Percentiles rank a stretch among this genome's conserved stretches.
These are phyloP conservation scores for Spinus olivaceus DNA, from an alignment of 2,797 vertebrate species.

Conservation along the genomic window DNA sequence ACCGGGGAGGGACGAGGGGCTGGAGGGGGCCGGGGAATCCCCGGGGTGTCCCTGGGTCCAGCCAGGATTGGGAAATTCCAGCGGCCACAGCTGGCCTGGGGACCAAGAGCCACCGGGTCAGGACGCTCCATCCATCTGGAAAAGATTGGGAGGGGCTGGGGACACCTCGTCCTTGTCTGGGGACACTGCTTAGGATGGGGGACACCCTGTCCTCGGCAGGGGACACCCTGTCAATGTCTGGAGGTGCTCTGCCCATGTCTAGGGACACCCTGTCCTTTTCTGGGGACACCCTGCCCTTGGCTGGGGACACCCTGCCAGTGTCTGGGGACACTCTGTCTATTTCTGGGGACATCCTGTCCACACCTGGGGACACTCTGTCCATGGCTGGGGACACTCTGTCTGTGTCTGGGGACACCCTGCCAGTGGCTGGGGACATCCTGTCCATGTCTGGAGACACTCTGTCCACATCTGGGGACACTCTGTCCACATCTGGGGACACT, in stretches of 20 bases:
- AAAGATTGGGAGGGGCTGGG: neutral
- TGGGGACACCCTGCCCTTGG: neutral
- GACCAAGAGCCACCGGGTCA: fast-evolving
- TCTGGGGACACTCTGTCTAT: no score
- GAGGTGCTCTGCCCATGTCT: fast-evolving
- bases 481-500: no score
- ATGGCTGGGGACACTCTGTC: no score
- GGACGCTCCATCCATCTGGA: neutral
- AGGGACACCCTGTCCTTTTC: neutral
- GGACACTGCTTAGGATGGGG: neutral
- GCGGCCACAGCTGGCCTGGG: neutral
- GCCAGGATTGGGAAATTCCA: neutral
- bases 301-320: fast-evolving
- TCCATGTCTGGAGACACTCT: no score
- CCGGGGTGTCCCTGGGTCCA: neutral
- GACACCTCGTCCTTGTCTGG: fast-evolving
- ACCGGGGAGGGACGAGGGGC: fast-evolving
- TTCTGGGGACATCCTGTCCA: no score
- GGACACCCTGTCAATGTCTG: neutral
- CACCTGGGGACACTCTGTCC: no score
- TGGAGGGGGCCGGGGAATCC: neutral
- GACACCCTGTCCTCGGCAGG: neutral
- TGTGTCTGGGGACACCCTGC: no score
- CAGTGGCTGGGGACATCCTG: no score
- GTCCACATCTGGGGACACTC: no score